A percentile compares a stretch with the other conserved stretches of the same genome.
phyloP scores from a whole-genome alignment of 2,888 invertebrate species.

The Chalcosyrphus nemorum region DNA sequence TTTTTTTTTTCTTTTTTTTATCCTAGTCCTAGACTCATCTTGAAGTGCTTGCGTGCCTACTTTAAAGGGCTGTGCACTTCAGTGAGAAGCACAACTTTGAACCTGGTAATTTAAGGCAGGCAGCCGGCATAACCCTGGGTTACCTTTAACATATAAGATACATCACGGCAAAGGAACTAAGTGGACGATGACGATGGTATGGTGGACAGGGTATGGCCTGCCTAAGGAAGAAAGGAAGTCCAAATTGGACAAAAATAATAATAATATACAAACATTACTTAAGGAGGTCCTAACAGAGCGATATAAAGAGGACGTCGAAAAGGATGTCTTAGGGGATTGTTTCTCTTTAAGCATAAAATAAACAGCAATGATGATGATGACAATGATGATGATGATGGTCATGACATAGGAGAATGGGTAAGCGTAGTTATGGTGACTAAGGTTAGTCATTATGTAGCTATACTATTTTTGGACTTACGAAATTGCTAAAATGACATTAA shows the following conservation, averaged over 20 bases:
- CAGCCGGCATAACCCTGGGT: slow-evolving; percentile 43
- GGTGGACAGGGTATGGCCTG: slow-evolving; percentile 9
- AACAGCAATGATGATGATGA: slow-evolving; percentile 25
- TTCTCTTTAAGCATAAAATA: slow-evolving; percentile 32
- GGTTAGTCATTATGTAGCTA: slow-evolving; percentile 16
- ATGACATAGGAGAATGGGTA: slow-evolving; percentile 9
- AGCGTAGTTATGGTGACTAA: slow-evolving; percentile 20
- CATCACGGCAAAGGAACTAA: not conserved
- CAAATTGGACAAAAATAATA: slow-evolving; percentile 57
- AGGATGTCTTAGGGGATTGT: slow-evolving; percentile 38
- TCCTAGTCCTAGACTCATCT: slow-evolving; percentile 51
- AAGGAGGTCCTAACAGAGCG: slow-evolving; percentile 33
- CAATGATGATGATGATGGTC: slow-evolving; percentile 25
- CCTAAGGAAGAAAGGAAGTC: slow-evolving; percentile 6
- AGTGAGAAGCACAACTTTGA: slow-evolving; percentile 62
- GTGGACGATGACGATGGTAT: not conserved
- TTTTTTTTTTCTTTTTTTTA: slow-evolving; percentile 18
- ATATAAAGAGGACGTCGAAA: slow-evolving; percentile 44
- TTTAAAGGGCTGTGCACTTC: slow-evolving; percentile 56
- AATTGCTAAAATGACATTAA: not conserved
- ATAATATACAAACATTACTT: slow-evolving; percentile 65
- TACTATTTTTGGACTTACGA: slow-evolving; percentile 13
- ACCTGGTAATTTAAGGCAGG: slow-evolving; percentile 56
- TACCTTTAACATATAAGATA: slow-evolving; percentile 45
- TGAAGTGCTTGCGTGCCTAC: slow-evolving; percentile 63